A percentile compares a stretch with the other conserved stretches of the same genome.
These are phyloP conservation scores for Centropus unirufus DNA, from an alignment of 2,113 vertebrate species.

Conservation along the genomic window DNA sequence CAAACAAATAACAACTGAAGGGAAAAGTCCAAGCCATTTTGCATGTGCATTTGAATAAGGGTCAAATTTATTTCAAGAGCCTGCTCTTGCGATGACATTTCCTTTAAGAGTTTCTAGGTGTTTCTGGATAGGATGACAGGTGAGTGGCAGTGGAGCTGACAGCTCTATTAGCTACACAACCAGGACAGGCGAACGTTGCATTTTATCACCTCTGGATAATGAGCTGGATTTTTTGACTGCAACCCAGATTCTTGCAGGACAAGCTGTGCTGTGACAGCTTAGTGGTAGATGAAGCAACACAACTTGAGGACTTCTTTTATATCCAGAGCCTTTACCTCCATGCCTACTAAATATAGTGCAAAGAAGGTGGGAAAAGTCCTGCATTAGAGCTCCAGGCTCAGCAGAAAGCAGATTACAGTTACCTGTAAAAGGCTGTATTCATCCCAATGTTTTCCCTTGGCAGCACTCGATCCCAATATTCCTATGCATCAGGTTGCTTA, in stretches of 20 bases:
- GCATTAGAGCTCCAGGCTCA: not conserved
- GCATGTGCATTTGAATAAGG: not conserved
- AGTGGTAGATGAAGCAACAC: constrained; percentile 10
- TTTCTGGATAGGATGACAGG: constrained; percentile 24
- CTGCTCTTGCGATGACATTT: constrained; percentile 13
- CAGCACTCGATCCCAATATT: not conserved
- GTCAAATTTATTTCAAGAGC: constrained; percentile 10
- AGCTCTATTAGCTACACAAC: constrained; percentile 72
- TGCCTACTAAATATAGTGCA: not conserved
- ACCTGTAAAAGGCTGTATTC: not conserved
- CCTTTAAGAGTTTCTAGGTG: constrained; percentile 43
- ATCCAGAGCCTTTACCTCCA: not conserved
- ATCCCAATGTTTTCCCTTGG: not conserved
- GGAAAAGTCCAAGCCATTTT: not conserved
- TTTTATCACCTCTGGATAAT: constrained; percentile 60
- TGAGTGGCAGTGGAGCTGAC: constrained; percentile 60
- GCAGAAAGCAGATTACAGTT: not conserved
- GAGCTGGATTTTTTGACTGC: constrained; percentile 45
- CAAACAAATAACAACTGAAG: not conserved
- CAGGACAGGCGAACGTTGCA: not conserved
- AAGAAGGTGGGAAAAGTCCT: not conserved
- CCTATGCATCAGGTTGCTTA: not conserved
- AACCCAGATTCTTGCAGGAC: constrained; percentile 59
- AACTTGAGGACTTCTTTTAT: not conserved
- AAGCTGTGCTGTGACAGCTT: not conserved